Evolutionary conservation across 2,888 invertebrate species (phyloP), one percentile per base, ranked within the genome.

Genomic region (Sinotaia quadrata): DNA sequence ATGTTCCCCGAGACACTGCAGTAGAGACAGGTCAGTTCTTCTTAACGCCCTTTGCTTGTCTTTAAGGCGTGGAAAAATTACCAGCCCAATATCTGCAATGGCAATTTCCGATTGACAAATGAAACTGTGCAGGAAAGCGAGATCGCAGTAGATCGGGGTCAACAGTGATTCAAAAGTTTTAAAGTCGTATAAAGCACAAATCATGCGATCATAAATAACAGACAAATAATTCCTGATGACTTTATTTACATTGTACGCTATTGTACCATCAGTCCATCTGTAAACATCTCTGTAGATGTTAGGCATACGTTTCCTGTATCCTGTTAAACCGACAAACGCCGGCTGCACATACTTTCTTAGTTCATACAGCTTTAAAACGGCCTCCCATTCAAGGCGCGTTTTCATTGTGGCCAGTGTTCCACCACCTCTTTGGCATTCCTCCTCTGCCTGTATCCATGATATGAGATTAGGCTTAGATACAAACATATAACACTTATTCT

Each of bases 361-460:
- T 3, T 41, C n/a, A 8, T 31, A 29, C 24, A 47, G 12, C 2
- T 31, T 15, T 4, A 5, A 1, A 5, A 60, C 24, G 7, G 33
- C 60, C 3, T 44, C 47, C 47, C 18, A 44, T 49, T 60, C 60
- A 12, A 10, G 47, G 1, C 0, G n/a, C 27, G 47, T 47, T n/a
- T 44, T 60, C 21, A 60, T 18, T n/a, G 33, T 47, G 21, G 47
- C 60, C 47, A 60, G 33, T 31, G 44, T 27, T 21, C 47, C 60
- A 1, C 59, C 59, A 1, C 0, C 2, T 2, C 8, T n/a, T 15
- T 47, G 29, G 27, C 60, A 60, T 15, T 31, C n/a, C 12, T 15
- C 29, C 10, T 37, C 37, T 7, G 47, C 60, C 24, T 12, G 21
- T 29, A 21, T 60, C 60, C 60, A 60, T 4, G 47, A 47, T 2